Evolutionary conservation across 2,113 vertebrate species (phyloP).

Genomic region (Ameiurus melas): DNA sequence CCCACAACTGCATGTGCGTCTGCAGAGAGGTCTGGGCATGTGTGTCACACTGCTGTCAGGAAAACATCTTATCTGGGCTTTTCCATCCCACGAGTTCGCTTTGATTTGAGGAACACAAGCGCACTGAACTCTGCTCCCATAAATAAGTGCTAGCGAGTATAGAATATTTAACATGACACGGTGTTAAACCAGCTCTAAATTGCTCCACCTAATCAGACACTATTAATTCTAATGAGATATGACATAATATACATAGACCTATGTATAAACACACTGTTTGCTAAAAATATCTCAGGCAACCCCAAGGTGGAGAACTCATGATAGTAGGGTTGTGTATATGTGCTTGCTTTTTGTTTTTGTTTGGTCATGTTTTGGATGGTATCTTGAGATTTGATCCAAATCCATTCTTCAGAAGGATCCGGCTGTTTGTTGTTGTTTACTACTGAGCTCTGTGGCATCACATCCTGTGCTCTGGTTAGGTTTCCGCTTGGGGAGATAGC

Average conservation of each 20-base stretch:
- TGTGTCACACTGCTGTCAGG: too few species aligned
- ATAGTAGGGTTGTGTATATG: background rate
- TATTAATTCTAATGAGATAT: background rate
- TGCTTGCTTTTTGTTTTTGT: background rate
- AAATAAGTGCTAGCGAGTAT: background rate
- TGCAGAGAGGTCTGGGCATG: too few species aligned
- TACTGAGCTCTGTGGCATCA: conserved; percentile 30
- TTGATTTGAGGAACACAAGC: background rate
- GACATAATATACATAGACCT: background rate
- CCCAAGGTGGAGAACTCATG: background rate
- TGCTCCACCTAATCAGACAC: background rate
- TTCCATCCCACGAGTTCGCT: background rate
- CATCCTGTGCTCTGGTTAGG: conserved; percentile 39
- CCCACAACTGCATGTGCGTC: background rate
- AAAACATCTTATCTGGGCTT: too few species aligned
- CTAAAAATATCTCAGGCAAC: too few species aligned
- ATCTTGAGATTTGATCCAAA: background rate
- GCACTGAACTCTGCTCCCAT: background rate
- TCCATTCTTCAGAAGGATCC: background rate
- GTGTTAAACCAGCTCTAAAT: too few species aligned
- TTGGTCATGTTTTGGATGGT: background rate
- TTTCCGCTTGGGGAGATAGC: conserved; percentile 36
- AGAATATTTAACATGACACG: too few species aligned
- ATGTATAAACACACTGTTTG: background rate
- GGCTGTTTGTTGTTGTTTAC: conserved; percentile 34